These are phyloP conservation scores for Drosophila bipectinata DNA, from an alignment of 1,140 invertebrate species.

Conservation along the genomic window DNA sequence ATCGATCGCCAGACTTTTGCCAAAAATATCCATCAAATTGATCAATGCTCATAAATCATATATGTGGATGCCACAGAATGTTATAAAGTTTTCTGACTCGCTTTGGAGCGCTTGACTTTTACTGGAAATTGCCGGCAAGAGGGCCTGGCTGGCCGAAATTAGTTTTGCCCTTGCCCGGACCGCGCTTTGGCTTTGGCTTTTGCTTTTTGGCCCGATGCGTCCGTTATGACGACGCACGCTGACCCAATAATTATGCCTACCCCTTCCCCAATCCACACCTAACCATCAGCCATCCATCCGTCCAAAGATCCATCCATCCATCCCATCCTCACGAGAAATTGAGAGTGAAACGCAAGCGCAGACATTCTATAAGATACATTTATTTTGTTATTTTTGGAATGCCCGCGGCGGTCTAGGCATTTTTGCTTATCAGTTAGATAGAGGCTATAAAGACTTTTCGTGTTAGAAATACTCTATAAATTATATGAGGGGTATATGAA, in stretches of 20 bases:
- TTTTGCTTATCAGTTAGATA: conserved; percentile 71
- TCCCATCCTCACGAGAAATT: conserved; percentile 56
- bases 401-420: conserved; percentile 49
- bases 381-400: conserved; percentile 24
- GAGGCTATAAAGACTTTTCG: conserved; percentile 37
- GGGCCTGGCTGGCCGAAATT: conserved; percentile 60
- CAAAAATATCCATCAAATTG: conserved; percentile 81
- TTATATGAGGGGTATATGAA: background rate
- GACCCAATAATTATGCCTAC: conserved; percentile 76
- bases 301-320: conserved; percentile 1
- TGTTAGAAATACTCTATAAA: conserved; percentile 42
- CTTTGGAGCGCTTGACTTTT: conserved; percentile 46
- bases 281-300: conserved; percentile 12
- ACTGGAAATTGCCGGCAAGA: conserved; percentile 72
- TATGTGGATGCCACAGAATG: conserved; percentile 55
- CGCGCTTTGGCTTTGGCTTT: background rate
- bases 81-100: conserved; percentile 33
- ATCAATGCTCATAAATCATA: conserved; percentile 81
- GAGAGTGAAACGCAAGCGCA: conserved; percentile 71
- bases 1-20: conserved; percentile 49
- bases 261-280: conserved; percentile 19
- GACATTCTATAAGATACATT: conserved; percentile 60
- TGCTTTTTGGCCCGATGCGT: conserved; percentile 13
- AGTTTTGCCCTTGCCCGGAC: conserved; percentile 66
- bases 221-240: conserved; percentile 59